These are phyloP conservation scores for Homarus gammarus DNA, from an alignment of 2,888 invertebrate species.

Conservation along the genomic window DNA sequence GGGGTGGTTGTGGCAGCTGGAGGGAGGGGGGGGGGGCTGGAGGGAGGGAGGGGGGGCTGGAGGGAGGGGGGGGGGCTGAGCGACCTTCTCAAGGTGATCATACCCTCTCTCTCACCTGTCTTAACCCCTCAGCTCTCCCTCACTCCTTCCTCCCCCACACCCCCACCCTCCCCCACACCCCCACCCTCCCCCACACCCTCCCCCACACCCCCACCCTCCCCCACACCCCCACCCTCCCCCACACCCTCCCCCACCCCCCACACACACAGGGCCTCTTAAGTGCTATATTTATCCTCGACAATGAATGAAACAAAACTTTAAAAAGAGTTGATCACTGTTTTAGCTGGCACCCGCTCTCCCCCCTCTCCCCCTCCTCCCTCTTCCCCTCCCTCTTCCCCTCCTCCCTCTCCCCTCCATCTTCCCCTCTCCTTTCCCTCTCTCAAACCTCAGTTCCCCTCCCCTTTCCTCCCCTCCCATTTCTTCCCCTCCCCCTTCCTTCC, in stretches of 20 bases:
- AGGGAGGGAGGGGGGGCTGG: too few species aligned
- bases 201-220: not conserved
- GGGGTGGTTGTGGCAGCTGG: not conserved
- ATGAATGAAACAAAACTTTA: too few species aligned
- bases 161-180: not conserved
- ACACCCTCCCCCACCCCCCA: not conserved
- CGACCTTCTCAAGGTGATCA: conserved; percentile 5
- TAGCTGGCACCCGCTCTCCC: not conserved
- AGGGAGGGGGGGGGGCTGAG: not conserved
- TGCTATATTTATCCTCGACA: not conserved
- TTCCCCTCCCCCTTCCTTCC: not conserved
- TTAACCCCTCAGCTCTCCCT: too few species aligned
- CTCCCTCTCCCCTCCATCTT: not conserved
- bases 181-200: not conserved
- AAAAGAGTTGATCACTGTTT: too few species aligned
- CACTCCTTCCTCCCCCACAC: not conserved
- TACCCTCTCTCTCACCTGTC: conserved; percentile 2
- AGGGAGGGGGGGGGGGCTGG: too few species aligned
- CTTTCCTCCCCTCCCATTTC: not conserved
- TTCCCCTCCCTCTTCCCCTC: conserved; percentile 1
- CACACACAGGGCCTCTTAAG: not conserved
- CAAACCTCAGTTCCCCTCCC: not conserved
- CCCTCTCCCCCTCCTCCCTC: not conserved
- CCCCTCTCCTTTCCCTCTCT: not conserved
- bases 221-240: too few species aligned